Conservation (phyloP, 2,888 invertebrate genomes). For the Nebria salina region DNA sequence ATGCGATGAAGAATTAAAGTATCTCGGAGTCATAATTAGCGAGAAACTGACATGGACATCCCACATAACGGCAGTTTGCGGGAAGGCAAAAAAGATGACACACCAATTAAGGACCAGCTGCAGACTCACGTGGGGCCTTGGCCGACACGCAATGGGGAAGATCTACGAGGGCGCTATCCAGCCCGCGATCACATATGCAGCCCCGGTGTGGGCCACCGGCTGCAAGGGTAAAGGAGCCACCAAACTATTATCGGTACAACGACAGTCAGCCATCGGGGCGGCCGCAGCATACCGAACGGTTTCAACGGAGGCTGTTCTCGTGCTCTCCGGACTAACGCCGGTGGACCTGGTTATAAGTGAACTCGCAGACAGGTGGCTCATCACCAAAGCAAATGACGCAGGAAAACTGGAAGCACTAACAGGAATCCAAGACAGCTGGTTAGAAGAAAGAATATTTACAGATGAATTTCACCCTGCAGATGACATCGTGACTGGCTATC, state of each 20-base stretch:
- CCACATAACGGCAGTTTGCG: neutral
- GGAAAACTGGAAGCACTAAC: neutral
- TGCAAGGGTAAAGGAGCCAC: constrained; percentile 9
- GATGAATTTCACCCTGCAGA: too few species aligned
- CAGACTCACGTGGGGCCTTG: constrained; percentile 35
- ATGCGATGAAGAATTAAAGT: constrained; percentile 36
- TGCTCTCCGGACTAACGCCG: too few species aligned
- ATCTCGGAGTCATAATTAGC: constrained; percentile 35
- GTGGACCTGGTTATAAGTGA: too few species aligned
- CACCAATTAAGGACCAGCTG: constrained; percentile 28
- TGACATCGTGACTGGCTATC: too few species aligned
- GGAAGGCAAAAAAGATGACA: constrained; percentile 15
- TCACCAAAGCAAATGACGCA: neutral
- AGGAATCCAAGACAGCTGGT: neutral
- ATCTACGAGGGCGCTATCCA: constrained; percentile 44
- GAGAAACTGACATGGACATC: constrained; percentile 26
- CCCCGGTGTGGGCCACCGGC: constrained; percentile 33
- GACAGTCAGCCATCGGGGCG: constrained; percentile 16
- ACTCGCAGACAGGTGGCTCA: neutral
- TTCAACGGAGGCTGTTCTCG: too few species aligned
- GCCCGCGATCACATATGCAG: constrained; percentile 37
- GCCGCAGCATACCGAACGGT: neutral
- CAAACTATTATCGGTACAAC: constrained; percentile 16
- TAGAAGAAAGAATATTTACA: neutral
- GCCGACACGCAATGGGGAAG: constrained; percentile 5